phyloP scores from a whole-genome alignment of 2,888 invertebrate species.

The Brachyopa scutellaris region DNA sequence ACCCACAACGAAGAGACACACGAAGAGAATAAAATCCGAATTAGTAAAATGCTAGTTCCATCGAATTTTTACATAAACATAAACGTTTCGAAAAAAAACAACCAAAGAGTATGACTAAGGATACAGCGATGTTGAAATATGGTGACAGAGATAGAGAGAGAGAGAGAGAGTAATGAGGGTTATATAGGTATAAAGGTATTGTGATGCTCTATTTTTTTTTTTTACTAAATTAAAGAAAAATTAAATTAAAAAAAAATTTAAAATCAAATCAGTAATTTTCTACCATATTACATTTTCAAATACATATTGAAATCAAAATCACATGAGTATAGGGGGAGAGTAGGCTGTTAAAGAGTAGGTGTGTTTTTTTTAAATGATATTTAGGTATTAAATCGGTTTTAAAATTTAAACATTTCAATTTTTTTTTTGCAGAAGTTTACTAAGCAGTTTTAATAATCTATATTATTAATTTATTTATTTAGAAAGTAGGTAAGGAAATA shows the following conservation, averaged over 20 bases:
- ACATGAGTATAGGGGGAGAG: conserved; percentile 33
- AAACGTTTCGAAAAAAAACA: conserved; percentile 38
- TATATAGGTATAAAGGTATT: conserved; percentile 43
- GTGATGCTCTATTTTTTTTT: conserved; percentile 62
- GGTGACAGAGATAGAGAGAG: conserved; percentile 56
- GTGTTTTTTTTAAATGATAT: conserved; percentile 4
- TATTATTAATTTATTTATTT: conserved; percentile 3
- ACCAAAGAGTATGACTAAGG: conserved; percentile 61
- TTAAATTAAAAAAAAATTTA: conserved; percentile 27
- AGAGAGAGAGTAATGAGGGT: conserved; percentile 65
- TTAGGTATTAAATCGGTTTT: background rate
- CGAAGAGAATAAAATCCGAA: conserved; percentile 24
- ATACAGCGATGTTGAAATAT: conserved; percentile 68
- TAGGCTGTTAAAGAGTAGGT: conserved; percentile 18
- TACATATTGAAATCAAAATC: conserved; percentile 13
- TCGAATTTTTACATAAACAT: conserved; percentile 50
- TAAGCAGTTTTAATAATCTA: conserved; percentile 33
- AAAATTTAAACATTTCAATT: conserved; percentile 2
- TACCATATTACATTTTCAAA: conserved; percentile 30
- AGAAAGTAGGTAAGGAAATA: conserved; percentile 29
- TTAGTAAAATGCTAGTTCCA: conserved; percentile 10
- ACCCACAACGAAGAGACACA: background rate
- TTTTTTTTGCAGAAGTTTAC: conserved; percentile 33
- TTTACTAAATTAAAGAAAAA: conserved; percentile 38
- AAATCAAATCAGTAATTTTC: background rate